Evolutionary conservation across 1,140 invertebrate genomes (phyloP).

Genomic region (Dendroctonus valens): DNA sequence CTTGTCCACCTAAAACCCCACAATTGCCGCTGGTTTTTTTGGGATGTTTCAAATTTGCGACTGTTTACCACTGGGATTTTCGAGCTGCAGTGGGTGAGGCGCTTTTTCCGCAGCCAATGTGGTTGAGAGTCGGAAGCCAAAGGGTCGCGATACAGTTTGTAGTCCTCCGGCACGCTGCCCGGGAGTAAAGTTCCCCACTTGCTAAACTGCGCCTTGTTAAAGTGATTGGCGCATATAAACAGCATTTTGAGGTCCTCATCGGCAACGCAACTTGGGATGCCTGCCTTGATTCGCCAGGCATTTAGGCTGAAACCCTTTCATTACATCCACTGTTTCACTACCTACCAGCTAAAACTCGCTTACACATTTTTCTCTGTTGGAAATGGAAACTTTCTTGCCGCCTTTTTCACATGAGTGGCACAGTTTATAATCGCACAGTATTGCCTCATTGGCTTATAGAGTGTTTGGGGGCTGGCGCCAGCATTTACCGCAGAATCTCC

Average conservation of each 20-base stretch:
- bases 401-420: too few species aligned
- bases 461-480: too few species aligned
- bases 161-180: neutral
- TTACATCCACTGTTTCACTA: too few species aligned
- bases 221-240: constrained; percentile 7
- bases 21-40: neutral
- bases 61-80: neutral
- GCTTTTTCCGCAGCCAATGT: constrained; percentile 5
- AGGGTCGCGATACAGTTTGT: neutral
- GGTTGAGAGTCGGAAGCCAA: neutral
- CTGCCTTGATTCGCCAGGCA: too few species aligned
- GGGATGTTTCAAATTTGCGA: neutral
- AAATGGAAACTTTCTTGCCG: too few species aligned
- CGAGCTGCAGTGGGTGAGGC: neutral
- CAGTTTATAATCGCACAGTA: too few species aligned
- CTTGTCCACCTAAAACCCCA: neutral
- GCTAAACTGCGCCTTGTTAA: neutral
- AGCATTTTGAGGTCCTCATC: neutral
- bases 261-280: too few species aligned
- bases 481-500: too few species aligned
- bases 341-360: too few species aligned
- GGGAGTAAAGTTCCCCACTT: neutral
- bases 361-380: too few species aligned
- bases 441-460: too few species aligned
- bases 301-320: too few species aligned